Percentiles rank a stretch among this genome's conserved stretches.
Evolutionary conservation across 2,113 vertebrate genomes (phyloP).

Genomic region (Hippocampus guttulatus): DNA sequence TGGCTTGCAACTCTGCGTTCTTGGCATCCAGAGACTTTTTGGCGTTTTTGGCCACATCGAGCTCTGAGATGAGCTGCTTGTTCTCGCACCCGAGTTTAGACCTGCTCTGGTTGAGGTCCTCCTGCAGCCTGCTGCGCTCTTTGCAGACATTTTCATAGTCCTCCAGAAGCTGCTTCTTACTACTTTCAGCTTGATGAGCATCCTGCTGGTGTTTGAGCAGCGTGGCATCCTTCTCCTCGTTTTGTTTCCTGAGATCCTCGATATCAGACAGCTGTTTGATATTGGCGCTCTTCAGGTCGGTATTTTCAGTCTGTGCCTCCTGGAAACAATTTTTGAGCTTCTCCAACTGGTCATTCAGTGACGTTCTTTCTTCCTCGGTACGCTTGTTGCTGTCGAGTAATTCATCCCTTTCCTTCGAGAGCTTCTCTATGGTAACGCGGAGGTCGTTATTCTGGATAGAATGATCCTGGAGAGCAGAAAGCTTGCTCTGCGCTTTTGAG

Average conservation of each 20-base stretch:
- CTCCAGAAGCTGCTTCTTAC: constrained; percentile 66
- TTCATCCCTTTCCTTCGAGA: constrained; percentile 69
- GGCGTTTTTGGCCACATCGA: constrained; percentile 69
- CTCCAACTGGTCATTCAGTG: constrained; percentile 63
- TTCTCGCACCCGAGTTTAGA: constrained; percentile 72
- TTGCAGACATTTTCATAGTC: constrained; percentile 74
- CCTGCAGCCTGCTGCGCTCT: constrained; percentile 73
- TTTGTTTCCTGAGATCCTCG: constrained; percentile 69
- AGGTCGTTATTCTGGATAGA: constrained; percentile 73
- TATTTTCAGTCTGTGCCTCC: constrained; percentile 66
- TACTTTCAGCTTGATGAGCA: constrained; percentile 57
- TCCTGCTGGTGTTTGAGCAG: constrained; percentile 64
- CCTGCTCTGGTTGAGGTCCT: constrained; percentile 72
- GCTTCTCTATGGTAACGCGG: constrained; percentile 59
- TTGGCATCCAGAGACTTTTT: constrained; percentile 69
- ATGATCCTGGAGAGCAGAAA: constrained; percentile 65
- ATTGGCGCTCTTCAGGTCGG: constrained; percentile 58
- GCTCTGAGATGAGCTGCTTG: constrained; percentile 66
- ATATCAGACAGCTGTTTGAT: constrained; percentile 52
- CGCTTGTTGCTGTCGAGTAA: constrained; percentile 60
- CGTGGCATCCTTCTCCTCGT: constrained; percentile 43
- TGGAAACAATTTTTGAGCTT: constrained; percentile 64
- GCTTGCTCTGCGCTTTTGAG: constrained; percentile 71
- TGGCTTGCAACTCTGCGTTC: constrained; percentile 68
- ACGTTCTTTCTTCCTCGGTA: constrained; percentile 61